Evolutionary conservation across 2,797 vertebrate genomes (phyloP), one percentile per base, ranked within the genome.

Genomic region (Gouania willdenowi): DNA sequence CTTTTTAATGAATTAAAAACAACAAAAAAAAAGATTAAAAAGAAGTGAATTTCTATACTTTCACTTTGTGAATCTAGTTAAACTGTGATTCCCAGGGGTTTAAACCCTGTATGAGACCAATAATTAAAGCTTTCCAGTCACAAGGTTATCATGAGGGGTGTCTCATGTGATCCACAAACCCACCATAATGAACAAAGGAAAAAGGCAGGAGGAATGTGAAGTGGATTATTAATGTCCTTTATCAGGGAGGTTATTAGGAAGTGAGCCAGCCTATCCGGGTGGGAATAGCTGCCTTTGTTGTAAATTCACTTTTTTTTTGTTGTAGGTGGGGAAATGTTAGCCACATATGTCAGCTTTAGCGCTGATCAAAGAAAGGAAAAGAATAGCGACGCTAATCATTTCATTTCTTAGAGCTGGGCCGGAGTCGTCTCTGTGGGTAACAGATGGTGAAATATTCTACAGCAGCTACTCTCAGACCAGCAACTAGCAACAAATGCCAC

Each of bases 391-490:
- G 36, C 46, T 76, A 64, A 72, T 71, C 51, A 75, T 64, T 82
- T 72, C 23, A 75, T 77, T 75, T 60, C 62, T 52, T 39, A 20
- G 59, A 66, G 51, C 30, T 25, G 25, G 32, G 41, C 18, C 41
- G 33, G 59, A 68, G 74, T 65, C 43, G 34, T 16, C 47, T 73
- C 58, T 52, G 51, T 31, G 45, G 27, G 54, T 46, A 42, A 61
- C 69, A 79, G 79, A 78, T 79, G 77, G 70, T 11, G 26, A 27
- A 42, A 35, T 69, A 54, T 27, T 70, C 47, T 29, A 19, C 41
- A 52, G 47, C 73, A 82, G 68, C 72, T 74, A 78, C 61, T 74
- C 46, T 24, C 38, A 25, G 45, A 50, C 50, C 58, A 55, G 13
- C 28, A 52, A 29, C 33, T 59, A 21, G 13, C 21, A 41, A 13